Evolutionary conservation across 2,113 vertebrate genomes (phyloP).

Genomic region (Sander vitreus): DNA sequence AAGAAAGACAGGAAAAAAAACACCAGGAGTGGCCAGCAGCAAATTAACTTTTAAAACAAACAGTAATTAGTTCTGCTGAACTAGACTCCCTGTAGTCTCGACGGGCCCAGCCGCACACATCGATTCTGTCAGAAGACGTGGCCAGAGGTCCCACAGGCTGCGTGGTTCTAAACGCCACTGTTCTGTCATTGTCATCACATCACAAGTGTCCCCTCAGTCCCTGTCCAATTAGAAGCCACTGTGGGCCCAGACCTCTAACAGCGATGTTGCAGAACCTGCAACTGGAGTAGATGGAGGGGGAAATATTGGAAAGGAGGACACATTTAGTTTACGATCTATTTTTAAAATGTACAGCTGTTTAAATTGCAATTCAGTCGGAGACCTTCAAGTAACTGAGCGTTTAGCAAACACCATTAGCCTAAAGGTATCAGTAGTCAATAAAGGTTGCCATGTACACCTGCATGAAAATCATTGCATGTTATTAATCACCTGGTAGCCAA

Average conservation of each 20-base stretch:
- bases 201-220: conserved; percentile 60
- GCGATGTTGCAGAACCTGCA: conserved; percentile 15
- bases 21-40: conserved; percentile 14
- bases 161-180: conserved; percentile 16
- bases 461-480: background rate
- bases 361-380: background rate
- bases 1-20: conserved; percentile 10
- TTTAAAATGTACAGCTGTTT: background rate
- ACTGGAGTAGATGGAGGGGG: background rate
- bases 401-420: background rate
- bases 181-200: conserved; percentile 57
- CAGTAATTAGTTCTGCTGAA: conserved; percentile 69
- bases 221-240: conserved; percentile 66
- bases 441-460: background rate
- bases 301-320: background rate
- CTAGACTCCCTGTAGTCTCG: conserved; percentile 36
- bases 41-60: conserved; percentile 64
- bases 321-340: background rate
- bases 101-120: conserved; percentile 36
- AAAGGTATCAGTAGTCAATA: background rate
- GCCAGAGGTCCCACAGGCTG: conserved; percentile 35
- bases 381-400: background rate
- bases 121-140: conserved; percentile 60
- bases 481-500: background rate
- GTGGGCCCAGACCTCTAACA: conserved; percentile 18